A percentile compares a stretch with the other conserved stretches of the same genome.
These are phyloP conservation scores for Mugil cephalus DNA, from an alignment of 2,113 vertebrate species.

Conservation along the genomic window DNA sequence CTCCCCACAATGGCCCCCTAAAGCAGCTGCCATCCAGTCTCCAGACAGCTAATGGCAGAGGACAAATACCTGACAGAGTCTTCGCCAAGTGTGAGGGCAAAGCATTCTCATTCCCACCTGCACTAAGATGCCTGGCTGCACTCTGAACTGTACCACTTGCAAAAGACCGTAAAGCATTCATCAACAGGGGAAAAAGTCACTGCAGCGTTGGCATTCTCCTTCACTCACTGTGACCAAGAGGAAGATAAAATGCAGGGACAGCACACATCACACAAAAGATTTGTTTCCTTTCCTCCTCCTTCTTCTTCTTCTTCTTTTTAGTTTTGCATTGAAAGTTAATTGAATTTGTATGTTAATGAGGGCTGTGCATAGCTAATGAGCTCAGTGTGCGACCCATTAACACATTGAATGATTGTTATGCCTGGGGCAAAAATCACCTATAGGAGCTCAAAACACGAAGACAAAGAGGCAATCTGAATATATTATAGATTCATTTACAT, in stretches of 20 bases:
- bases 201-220: slow-evolving; percentile 33
- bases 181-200: slow-evolving; percentile 52
- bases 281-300: slow-evolving; percentile 68
- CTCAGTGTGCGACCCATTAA: slow-evolving; percentile 85
- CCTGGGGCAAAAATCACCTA: slow-evolving; percentile 83
- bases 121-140: slow-evolving; percentile 39
- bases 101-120: slow-evolving; percentile 38
- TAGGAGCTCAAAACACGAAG: slow-evolving; percentile 78
- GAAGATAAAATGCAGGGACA: slow-evolving; percentile 57
- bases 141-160: slow-evolving; percentile 50
- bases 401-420: slow-evolving; percentile 84
- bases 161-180: slow-evolving; percentile 50
- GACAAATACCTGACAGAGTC: slow-evolving; percentile 56
- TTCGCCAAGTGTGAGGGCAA: slow-evolving; percentile 33
- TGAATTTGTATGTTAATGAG: slow-evolving; percentile 88
- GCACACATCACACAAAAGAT: slow-evolving; percentile 76
- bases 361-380: slow-evolving; percentile 83
- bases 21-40: slow-evolving; percentile 52
- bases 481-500: slow-evolving; percentile 78
- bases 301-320: slow-evolving; percentile 10
- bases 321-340: slow-evolving; percentile 77
- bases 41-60: slow-evolving; percentile 36
- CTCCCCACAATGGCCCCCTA: slow-evolving; percentile 37
- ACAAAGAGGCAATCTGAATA: slow-evolving; percentile 82
- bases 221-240: slow-evolving; percentile 55